Base-by-base conservation (phyloP, 2,888 invertebrate genomes). In the Drosophila borealis region DNA sequence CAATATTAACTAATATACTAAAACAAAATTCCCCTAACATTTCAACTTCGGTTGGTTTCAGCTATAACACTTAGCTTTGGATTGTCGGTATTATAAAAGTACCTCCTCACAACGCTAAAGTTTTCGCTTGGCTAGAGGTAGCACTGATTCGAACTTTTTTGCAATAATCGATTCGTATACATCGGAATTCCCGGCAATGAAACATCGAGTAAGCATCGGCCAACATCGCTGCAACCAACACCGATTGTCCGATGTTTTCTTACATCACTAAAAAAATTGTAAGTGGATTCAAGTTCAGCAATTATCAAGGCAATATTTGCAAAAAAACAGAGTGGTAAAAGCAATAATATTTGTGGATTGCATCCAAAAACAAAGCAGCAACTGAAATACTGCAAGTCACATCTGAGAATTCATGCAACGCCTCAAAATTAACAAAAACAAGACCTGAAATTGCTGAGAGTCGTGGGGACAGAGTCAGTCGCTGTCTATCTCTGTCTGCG, bases 401-500 rank as follows among this genome's bases (percentile, higher is more conserved):
- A 44, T 41, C 39, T 54, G 17, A 25, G 39, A 71, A 33, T 66
- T 51, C 36, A 48, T 57, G 64, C 57, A 70, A 65, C 62, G 56
- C 56, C 59, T 59, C 49, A 51, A 69, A 76, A 81, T 70, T 62
- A 44, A 73, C 55, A 75, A 88, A 88, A 82, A 82, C 88, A 82
- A 81, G 70, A 70, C 39, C 66, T 44, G 56, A 49, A 70, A 67
- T 49, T 70, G 57, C 63, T 65, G 57, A 59, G 64, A 75, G 62
- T 44, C 54, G 70, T 60, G 53, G 50, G 54, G 70, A 62, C 59
- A 64, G 66, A 76, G 63, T 83, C 88, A 88, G 80, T 83, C 74
- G 85, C 70, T 82, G 67, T 77, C 88, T 78, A 62, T 83, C 83
- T 83, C 86, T 80, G 74, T 80, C 83, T 88, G 80, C 65, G 88